phyloP scores from a whole-genome alignment of 2,888 invertebrate species.

The Euplagia quadripunctaria region DNA sequence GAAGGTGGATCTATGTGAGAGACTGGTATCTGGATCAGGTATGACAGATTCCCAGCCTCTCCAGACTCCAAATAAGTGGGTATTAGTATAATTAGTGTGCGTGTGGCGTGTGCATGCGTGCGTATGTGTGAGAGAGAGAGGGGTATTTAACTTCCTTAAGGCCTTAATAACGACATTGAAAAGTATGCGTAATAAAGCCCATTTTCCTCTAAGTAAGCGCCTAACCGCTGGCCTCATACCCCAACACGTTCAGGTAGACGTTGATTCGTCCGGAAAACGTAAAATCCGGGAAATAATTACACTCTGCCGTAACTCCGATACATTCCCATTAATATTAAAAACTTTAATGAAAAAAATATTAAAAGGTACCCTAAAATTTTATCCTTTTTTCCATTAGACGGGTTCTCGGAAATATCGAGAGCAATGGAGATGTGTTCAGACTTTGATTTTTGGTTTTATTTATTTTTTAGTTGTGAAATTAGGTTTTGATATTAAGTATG shows the following conservation, averaged over 20 bases:
- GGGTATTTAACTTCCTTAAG: background rate
- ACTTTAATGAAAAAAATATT: constrained; percentile 87
- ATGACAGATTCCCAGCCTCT: too few relatives aligned
- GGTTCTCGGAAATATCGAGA: constrained; percentile 59
- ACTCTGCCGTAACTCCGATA: constrained; percentile 70
- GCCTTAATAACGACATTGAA: background rate
- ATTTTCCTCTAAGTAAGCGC: constrained; percentile 6
- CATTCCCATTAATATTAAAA: constrained; percentile 85
- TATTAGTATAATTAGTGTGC: too few relatives aligned
- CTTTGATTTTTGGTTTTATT: background rate
- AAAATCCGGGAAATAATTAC: constrained; percentile 82
- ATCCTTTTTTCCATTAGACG: constrained; percentile 86
- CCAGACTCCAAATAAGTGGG: too few relatives aligned
- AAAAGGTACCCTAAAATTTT: constrained; percentile 80
- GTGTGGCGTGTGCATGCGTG: too few relatives aligned
- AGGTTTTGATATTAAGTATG: background rate
- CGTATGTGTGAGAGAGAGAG: too few relatives aligned
- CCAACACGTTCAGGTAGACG: constrained; percentile 35
- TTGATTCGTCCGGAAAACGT: constrained; percentile 70
- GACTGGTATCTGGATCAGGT: too few relatives aligned
- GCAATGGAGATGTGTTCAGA: constrained; percentile 53
- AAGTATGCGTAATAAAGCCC: too few relatives aligned
- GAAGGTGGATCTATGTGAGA: too few relatives aligned
- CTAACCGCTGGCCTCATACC: constrained; percentile 44
- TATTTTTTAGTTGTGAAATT: background rate